phyloP scores from a whole-genome alignment of 2,888 invertebrate genomes.

The Thera britannica region DNA sequence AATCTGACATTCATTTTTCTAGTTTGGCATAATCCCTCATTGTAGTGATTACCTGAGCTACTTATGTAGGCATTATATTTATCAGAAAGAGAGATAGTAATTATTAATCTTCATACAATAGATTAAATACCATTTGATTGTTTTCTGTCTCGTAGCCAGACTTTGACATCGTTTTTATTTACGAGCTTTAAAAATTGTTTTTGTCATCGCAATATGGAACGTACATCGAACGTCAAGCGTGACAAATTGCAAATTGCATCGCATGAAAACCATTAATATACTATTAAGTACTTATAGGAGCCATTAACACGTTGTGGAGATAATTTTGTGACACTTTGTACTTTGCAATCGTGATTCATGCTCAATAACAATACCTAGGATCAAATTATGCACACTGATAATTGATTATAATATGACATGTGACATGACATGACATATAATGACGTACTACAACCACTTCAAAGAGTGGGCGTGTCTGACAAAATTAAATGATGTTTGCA shows the following conservation, averaged over 20 bases:
- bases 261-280: conserved; percentile 26
- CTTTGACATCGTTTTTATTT: not conserved
- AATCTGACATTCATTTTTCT: too few relatives aligned
- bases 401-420: not conserved
- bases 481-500: not conserved
- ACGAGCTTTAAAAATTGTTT: conserved; percentile 9
- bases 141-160: not conserved
- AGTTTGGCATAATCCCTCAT: too few relatives aligned
- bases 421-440: not conserved
- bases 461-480: not conserved
- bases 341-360: conserved; percentile 6
- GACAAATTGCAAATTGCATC: conserved; percentile 26
- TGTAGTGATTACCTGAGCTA: too few relatives aligned
- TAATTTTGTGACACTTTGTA: conserved; percentile 19
- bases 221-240: conserved; percentile 17
- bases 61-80: too few relatives aligned
- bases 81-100: too few relatives aligned
- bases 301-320: conserved; percentile 18
- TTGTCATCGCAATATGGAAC: conserved; percentile 18
- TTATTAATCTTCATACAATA: too few relatives aligned
- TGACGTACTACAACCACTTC: not conserved
- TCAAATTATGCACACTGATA: not conserved
- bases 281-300: conserved; percentile 12
- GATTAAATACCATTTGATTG: not conserved
- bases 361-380: not conserved